Evolutionary conservation across 2,888 invertebrate genomes (phyloP), one percentile per base, ranked within the genome.

Genomic region (Rhingia campestris): DNA sequence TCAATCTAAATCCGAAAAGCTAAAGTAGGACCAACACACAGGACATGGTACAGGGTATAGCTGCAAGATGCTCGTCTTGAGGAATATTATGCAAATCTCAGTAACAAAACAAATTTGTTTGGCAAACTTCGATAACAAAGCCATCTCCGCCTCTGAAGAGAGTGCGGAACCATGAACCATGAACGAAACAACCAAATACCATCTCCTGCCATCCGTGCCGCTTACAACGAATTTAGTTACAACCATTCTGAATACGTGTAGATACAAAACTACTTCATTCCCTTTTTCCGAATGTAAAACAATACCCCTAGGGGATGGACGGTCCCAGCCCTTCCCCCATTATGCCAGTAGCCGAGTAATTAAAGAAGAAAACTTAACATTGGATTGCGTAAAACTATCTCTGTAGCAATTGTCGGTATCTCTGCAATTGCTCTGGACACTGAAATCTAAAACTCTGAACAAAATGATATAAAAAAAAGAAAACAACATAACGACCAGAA

Each of bases 101-200:
- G 64, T 64, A 75, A 84, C 74, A 84, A 79, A 84, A 84, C 84
- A 84, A 84, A 84, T 80, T 84, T 79, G 80, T 75, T 84, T 75
- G 84, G 84, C 61, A 84, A 84, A 84, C 84, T 84, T 80, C 80
- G 84, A 84, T 84, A 84, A 84, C 84, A 80, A 84, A 80, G 84
- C 47, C 70, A 80, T 84, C 22, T 22, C 80, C 74, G 80, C 64
- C 70, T 84, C 66, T 12, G 58, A 76, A 43, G 43, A 53, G 39
- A 41, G 54, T 51, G 39, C 45, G 41, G 41, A 63, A 45, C 51
- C 53, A 49, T 56, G 76, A 49, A 49, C 49, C 49, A 49, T 49
- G 37, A 64, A 39, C n/a, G 7, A 35, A 63, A 32, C 7, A 63
- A 59, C 69, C 45, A 43, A 54, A 49, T 51, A 77, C 35, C 56